Base-by-base conservation (phyloP, 2,113 vertebrate genomes). In the Larimichthys crocea region DNA sequence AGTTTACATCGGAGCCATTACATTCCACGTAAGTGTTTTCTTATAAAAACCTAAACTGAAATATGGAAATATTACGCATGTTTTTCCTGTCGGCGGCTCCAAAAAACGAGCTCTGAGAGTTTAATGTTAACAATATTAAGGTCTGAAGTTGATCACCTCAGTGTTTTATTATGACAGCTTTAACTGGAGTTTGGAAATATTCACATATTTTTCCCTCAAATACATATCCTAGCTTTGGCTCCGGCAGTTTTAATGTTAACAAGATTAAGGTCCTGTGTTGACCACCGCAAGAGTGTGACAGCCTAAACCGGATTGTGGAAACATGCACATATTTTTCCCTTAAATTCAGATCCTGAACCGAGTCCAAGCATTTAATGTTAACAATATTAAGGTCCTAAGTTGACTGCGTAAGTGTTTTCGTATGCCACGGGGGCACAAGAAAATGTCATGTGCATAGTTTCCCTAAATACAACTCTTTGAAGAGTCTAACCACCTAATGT, bases 111-210 rank as follows among this genome's bases (percentile, higher is more conserved):
- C 76, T 75, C 50, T 0, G 17, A 42, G 67, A 78, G 70, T 76
- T 57, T 79, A 74, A 79, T 61, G 81, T 84, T 88, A 88, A 89
- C 86, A 85, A 57, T 76, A 70, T 91, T 79, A 85, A 79, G 83
- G 79, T 62, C 87, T 88, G 74, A 88, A 79, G 83, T 82, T 75
- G 79, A 85, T 90, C 90, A 81, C 76, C 84, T 87, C 81, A 1
- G 31, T 67, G 81, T 88, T 88, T 90, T 91, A 88, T 88, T 90
- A 79, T 93, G 92, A 92, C 89, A 87, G 84, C 80, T 88, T 86
- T 75, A 85, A 86, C 76, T 80, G 63, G 72, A 26, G 66, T 16
- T 68, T 90, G 92, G 89, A 93, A 92, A 89, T 74, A 80, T 68
- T 82, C 90, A 46, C 83, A 80, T 82, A 74, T 56, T 83, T 84